These are phyloP conservation scores for Cheilosia vernalis DNA, from an alignment of 2,888 invertebrate genomes.

Conservation along the genomic window DNA sequence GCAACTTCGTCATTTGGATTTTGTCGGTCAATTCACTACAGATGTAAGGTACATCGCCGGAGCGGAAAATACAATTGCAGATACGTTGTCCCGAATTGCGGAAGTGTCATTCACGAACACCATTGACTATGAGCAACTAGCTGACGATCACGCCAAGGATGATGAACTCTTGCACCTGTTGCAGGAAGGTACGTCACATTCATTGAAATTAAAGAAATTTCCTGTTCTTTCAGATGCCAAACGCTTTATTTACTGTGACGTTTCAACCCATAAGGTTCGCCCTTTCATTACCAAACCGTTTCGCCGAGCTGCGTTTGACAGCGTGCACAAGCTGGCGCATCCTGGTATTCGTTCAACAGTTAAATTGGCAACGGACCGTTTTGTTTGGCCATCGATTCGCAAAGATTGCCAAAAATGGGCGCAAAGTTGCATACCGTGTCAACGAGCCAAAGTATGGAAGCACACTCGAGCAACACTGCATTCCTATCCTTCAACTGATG, in stretches of 20 bases:
- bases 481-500: neutral
- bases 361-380: conserved; percentile 1
- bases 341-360: conserved; percentile 18
- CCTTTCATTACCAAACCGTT: conserved; percentile 20
- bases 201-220: conserved; percentile 13
- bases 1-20: conserved; percentile 18
- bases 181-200: conserved; percentile 8
- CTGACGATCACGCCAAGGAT: conserved; percentile 10
- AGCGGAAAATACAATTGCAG: conserved; percentile 12
- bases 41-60: conserved; percentile 6
- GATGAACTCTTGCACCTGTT: conserved; percentile 22
- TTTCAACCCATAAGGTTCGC: conserved; percentile 3
- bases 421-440: conserved; percentile 6
- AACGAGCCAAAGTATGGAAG: conserved; percentile 24
- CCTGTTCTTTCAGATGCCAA: conserved; percentile 18
- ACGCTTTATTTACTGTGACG: conserved; percentile 7
- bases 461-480: conserved; percentile 4
- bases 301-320: conserved; percentile 11
- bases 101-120: conserved; percentile 32
- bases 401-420: neutral
- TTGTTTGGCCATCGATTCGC: no score
- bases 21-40: conserved; percentile 3
- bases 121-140: conserved; percentile 18
- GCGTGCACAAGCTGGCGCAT: conserved; percentile 29
- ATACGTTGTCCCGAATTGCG: conserved; percentile 13